Evolutionary conservation across 2,888 invertebrate genomes (phyloP).

Genomic region (Pogonocherus hispidulus): DNA sequence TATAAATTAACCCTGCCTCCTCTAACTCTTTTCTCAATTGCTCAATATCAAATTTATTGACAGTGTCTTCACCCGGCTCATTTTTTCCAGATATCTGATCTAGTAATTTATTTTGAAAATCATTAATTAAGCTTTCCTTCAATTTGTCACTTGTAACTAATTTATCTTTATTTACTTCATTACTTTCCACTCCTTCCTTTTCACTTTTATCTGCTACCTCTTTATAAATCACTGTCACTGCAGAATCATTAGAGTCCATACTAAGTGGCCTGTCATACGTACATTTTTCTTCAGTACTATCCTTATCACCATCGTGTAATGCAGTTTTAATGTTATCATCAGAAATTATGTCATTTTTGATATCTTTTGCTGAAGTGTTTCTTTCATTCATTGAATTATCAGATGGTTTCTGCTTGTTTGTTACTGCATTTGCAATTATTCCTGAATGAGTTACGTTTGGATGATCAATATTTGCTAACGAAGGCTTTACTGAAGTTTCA

Average conservation of each 20-base stretch:
- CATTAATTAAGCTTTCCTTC: conserved; percentile 43
- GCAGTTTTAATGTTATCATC: neutral
- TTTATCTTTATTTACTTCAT: neutral
- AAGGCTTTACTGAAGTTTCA: no score
- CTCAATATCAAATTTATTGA: conserved; percentile 45
- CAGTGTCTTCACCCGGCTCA: conserved; percentile 5
- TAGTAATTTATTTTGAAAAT: conserved; percentile 52
- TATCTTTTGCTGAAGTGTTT: neutral
- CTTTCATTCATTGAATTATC: no score
- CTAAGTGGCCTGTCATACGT: conserved; percentile 47
- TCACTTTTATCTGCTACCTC: neutral
- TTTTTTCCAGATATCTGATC: conserved; percentile 52
- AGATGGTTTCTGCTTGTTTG: no score
- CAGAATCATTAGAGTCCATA: conserved; percentile 56
- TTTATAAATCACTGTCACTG: conserved; percentile 52
- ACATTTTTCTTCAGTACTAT: neutral
- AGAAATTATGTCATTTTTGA: neutral
- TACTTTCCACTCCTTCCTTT: neutral
- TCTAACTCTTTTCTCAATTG: conserved; percentile 46
- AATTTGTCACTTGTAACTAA: neutral
- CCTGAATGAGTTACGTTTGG: no score
- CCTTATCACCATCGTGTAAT: neutral
- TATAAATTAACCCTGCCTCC: conserved; percentile 40
- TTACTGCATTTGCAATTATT: no score
- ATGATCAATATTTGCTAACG: no score